phyloP scores from a whole-genome alignment of 1,140 invertebrate genomes.

The Antheraea pernyi region DNA sequence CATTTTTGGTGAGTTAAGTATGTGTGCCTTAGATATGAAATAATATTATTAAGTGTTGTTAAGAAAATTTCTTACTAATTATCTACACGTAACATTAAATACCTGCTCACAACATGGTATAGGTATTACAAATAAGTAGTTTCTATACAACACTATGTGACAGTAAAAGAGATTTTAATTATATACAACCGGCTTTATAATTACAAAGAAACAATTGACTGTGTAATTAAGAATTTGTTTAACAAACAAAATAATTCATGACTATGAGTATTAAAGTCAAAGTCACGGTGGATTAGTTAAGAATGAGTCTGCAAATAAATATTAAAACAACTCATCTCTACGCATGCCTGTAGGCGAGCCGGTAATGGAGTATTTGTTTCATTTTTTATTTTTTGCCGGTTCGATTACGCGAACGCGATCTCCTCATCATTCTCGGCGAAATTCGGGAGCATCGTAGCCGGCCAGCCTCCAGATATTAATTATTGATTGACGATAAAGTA shows the following conservation, averaged over 20 bases:
- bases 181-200: background rate
- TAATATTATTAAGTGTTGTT: background rate
- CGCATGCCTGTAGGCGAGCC: slow-evolving; percentile 32
- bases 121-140: too few relatives aligned
- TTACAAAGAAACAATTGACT: background rate
- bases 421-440: slow-evolving; percentile 71
- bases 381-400: slow-evolving; percentile 77
- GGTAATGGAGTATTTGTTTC: slow-evolving; percentile 77
- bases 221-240: background rate
- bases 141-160: background rate
- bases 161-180: background rate
- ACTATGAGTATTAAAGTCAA: background rate
- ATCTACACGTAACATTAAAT: background rate
- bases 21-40: background rate
- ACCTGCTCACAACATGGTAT: background rate
- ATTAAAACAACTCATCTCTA: slow-evolving; percentile 39
- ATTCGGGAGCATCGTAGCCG: slow-evolving; percentile 73
- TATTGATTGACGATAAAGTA: slow-evolving; percentile 77
- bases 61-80: too few relatives aligned
- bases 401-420: slow-evolving; percentile 77
- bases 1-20: too few relatives aligned
- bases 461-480: slow-evolving; percentile 74
- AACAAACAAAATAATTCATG: slow-evolving; percentile 1
- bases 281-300: background rate
- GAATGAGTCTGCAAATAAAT: slow-evolving; percentile 4